Conservation (phyloP, 2,113 vertebrate species). For the Poeciliopsis prolifica region DNA sequence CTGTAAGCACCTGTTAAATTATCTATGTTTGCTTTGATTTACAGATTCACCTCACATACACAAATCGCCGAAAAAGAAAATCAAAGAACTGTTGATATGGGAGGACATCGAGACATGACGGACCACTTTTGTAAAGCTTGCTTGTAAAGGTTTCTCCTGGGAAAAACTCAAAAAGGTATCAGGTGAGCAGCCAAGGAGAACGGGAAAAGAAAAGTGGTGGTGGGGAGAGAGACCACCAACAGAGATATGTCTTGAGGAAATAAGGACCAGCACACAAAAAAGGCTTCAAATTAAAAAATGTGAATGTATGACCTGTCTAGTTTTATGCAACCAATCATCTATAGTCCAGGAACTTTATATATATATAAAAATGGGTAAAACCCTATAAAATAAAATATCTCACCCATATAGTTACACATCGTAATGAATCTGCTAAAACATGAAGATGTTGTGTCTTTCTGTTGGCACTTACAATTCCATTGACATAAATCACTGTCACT, state of each 20-base stretch:
- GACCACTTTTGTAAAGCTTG: background rate
- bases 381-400: background rate
- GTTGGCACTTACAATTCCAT: background rate
- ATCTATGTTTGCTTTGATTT: no score
- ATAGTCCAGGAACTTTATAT: background rate
- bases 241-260: background rate
- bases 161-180: background rate
- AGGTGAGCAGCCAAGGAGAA: background rate
- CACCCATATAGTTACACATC: background rate
- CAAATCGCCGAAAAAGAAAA: background rate
- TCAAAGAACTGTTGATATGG: background rate
- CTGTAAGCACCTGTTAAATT: no score
- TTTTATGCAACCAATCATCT: background rate
- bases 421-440: background rate
- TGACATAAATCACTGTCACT: background rate
- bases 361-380: background rate
- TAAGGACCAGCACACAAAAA: background rate
- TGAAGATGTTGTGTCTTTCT: background rate
- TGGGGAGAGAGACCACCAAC: background rate
- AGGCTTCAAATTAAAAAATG: background rate
- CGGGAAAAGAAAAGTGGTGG: background rate
- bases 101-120: background rate
- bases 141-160: background rate
- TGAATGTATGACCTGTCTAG: background rate
- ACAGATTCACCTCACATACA: no score